These are phyloP conservation scores for Rhabdophis nuchalis DNA, from an alignment of 2,797 vertebrate genomes.

Conservation along the genomic window DNA sequence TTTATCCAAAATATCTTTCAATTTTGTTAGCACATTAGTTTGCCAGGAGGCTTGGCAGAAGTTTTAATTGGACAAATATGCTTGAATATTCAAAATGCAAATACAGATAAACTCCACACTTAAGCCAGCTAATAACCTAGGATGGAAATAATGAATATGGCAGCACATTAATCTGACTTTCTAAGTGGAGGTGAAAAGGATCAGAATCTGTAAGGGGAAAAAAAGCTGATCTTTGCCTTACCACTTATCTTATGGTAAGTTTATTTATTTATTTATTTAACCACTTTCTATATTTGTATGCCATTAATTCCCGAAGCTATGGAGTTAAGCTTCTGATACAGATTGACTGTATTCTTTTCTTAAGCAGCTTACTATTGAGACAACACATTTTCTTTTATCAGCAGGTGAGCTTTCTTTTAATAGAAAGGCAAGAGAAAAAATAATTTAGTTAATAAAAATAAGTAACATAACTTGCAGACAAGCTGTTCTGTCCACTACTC, in stretches of 20 bases:
- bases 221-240: neutral
- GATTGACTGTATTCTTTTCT: neutral
- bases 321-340: neutral
- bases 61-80: neutral
- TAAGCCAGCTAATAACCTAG: neutral
- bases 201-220: neutral
- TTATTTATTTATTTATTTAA: neutral
- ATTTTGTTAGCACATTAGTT: neutral
- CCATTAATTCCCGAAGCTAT: neutral
- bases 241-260: neutral
- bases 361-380: neutral
- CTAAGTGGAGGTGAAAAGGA: neutral
- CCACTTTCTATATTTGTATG: neutral
- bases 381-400: neutral
- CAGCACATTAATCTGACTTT: neutral
- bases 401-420: neutral
- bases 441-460: neutral
- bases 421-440: neutral
- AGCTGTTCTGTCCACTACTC: neutral
- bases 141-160: neutral
- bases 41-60: neutral
- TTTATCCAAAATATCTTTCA: slow-evolving; percentile 9
- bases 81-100: neutral
- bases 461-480: neutral
- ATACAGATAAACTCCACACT: neutral